These are phyloP conservation scores for Menura novaehollandiae DNA, from an alignment of 2,113 vertebrate genomes.

Conservation along the genomic window DNA sequence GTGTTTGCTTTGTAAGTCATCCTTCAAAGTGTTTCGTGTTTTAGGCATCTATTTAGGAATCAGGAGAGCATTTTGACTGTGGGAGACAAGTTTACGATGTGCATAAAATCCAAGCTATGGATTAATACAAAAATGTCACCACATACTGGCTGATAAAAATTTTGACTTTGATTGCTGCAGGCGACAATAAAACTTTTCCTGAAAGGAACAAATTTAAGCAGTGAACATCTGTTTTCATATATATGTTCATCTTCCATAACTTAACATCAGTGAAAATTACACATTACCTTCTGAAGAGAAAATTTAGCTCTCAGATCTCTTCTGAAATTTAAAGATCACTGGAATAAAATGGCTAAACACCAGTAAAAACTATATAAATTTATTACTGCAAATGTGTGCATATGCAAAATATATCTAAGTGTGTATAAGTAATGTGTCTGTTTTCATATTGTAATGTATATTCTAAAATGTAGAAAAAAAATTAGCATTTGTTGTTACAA, in stretches of 20 bases:
- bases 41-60: not conserved
- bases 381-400: not conserved
- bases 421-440: not conserved
- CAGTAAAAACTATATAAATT: not conserved
- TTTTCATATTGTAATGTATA: not conserved
- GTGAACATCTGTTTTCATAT: not conserved
- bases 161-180: not conserved
- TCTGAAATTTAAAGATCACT: not conserved
- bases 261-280: not conserved
- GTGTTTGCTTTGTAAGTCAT: conserved; percentile 84
- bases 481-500: not conserved
- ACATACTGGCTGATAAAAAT: not conserved
- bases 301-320: not conserved
- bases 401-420: not conserved
- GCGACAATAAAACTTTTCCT: not conserved
- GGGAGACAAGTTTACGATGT: not conserved
- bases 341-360: not conserved
- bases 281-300: not conserved
- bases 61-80: not conserved
- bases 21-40: not conserved
- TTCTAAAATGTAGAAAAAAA: not conserved
- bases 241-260: not conserved
- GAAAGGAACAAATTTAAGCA: not conserved
- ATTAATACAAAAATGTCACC: not conserved
- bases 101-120: not conserved